Percentiles rank a stretch among this genome's conserved stretches.
These are phyloP conservation scores for Branchinecta sandiegonensis DNA, from an alignment of 2,888 invertebrate species.

Conservation along the genomic window DNA sequence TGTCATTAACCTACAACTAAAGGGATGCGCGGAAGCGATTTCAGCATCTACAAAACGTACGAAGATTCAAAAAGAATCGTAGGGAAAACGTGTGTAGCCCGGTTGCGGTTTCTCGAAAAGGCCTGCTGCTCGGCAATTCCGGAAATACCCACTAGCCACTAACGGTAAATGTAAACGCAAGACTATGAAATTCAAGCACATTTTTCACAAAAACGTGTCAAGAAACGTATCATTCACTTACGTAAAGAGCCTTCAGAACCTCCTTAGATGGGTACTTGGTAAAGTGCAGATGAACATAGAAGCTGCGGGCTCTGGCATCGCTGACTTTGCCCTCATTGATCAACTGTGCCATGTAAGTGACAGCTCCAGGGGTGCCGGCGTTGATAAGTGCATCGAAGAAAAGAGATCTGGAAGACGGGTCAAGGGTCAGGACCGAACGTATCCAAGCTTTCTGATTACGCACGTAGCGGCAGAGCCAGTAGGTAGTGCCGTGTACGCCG, in stretches of 20 bases:
- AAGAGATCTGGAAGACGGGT: conserved; percentile 43
- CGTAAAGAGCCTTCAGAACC: conserved; percentile 32
- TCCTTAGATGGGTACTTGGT: conserved; percentile 30
- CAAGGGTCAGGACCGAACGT: not conserved
- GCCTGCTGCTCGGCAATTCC: no score
- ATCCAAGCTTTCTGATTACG: not conserved
- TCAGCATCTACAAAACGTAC: no score
- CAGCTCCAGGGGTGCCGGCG: conserved; percentile 59
- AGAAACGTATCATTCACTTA: conserved; percentile 25
- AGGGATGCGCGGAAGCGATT: no score
- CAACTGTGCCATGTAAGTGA: conserved; percentile 53
- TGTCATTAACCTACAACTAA: no score
- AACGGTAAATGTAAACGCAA: no score
- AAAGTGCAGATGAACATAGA: not conserved
- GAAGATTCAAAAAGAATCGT: no score
- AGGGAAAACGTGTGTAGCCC: no score
- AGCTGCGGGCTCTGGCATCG: not conserved
- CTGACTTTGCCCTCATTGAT: conserved; percentile 38
- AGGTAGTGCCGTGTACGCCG: not conserved
- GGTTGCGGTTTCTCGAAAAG: no score
- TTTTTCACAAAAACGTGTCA: no score
- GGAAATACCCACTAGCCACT: no score
- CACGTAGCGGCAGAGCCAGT: not conserved
- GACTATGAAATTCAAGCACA: no score
- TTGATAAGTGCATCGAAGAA: conserved; percentile 68